Base-by-base conservation (phyloP, 2,888 invertebrate species). In the Acholoe squamosa region DNA sequence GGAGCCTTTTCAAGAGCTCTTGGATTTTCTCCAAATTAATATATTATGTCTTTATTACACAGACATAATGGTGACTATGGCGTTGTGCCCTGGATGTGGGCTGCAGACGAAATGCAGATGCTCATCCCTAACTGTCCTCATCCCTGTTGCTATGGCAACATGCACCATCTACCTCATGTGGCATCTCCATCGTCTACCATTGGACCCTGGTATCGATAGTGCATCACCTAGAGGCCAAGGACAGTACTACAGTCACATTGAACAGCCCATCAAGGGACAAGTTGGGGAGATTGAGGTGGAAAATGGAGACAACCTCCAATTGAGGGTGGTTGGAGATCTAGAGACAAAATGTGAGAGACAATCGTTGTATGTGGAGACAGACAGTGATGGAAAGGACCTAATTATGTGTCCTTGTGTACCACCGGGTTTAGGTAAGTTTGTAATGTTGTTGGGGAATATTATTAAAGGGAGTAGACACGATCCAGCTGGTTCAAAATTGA, bases 391-490 rank as follows among this genome's bases (percentile, higher is more conserved):
- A 43, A 54, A 54, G 0, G 52, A 52, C 31, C 16, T 52, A 1
- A 52, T n/a, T 5, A 16, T 54, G 52, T 86, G 86, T 25, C 86
- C 86, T 25, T 86, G 86, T 54, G 86, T 86, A 0, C 86, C 86
- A 7, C 86, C 86, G 0, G 28, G 31, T 7, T 28, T 86, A n/a
- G 86, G 86, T 86, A 86, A 28, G 86, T 86, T 34, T 80, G 33
- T 10, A 31, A 31, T 31, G n/a, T 77, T 33, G 12, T 25, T 28
- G 33, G 33, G 10, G 31, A 7, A n/a, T n/a, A n/a, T n/a, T n/a
- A n/a, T n/a, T n/a, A n/a, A n/a, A n/a, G n/a, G n/a, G n/a, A n/a
- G n/a, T n/a, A n/a, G n/a, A n/a, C n/a, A n/a, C n/a, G n/a, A n/a
- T n/a, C n/a, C n/a, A n/a, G n/a, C n/a, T n/a, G n/a, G n/a, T n/a